A percentile compares a stretch with the other conserved stretches of the same genome.
Evolutionary conservation across 2,113 vertebrate species (phyloP).

Genomic region (Oostethus manadensis): DNA sequence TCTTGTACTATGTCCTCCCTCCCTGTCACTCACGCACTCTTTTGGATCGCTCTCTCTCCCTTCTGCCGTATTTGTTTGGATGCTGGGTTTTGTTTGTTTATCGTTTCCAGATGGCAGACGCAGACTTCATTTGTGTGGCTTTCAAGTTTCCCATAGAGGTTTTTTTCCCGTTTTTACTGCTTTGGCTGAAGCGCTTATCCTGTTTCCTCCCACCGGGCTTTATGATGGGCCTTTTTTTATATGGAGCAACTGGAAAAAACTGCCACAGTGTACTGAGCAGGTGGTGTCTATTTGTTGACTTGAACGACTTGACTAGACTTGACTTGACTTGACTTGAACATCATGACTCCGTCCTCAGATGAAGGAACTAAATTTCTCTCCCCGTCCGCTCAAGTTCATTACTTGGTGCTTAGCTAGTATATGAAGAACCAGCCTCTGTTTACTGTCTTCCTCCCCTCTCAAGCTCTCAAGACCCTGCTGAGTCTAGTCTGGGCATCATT

Average conservation of each 20-base stretch:
- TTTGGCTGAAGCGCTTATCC: conserved; percentile 77
- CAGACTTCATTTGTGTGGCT: conserved; percentile 77
- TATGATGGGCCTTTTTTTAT: conserved; percentile 69
- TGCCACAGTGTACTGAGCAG: conserved; percentile 43
- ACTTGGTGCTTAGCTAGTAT: conserved; percentile 7
- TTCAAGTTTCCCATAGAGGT: conserved; percentile 78
- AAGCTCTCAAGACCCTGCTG: conserved; percentile 36
- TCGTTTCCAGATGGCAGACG: conserved; percentile 81
- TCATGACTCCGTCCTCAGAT: conserved; percentile 3
- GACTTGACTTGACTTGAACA: too few species aligned
- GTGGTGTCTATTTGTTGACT: background rate
- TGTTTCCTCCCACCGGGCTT: conserved; percentile 74
- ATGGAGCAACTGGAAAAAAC: conserved; percentile 71
- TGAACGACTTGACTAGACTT: background rate
- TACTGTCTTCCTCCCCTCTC: conserved; percentile 27
- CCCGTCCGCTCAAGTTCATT: conserved; percentile 7
- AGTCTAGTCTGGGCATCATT: conserved; percentile 68
- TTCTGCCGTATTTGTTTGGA: conserved; percentile 71
- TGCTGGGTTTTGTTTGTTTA: conserved; percentile 80
- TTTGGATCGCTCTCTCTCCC: conserved; percentile 13
- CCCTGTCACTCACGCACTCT: conserved; percentile 10
- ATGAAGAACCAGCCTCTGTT: conserved; percentile 22
- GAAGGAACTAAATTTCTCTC: conserved; percentile 10
- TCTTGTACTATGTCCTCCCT: conserved; percentile 48
- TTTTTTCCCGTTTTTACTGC: conserved; percentile 65